Evolutionary conservation across 2,888 invertebrate genomes (phyloP).

Genomic region (Andrena chrysosceles): DNA sequence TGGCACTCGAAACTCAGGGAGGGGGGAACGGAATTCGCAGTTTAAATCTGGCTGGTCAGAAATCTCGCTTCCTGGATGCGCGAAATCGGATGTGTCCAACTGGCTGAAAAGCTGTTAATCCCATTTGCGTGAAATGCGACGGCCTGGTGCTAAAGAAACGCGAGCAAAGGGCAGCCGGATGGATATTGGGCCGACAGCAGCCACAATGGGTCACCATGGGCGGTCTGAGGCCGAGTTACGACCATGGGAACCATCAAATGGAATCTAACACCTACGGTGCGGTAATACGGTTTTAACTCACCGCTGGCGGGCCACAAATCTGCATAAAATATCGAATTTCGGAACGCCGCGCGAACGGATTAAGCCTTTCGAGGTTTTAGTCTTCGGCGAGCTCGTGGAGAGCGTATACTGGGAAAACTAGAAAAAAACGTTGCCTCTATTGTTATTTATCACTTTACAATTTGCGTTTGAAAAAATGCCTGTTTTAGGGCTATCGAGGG

Average conservation of each 20-base stretch:
- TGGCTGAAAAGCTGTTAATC: constrained; percentile 32
- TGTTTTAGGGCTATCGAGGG: too few species aligned
- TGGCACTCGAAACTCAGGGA: not conserved
- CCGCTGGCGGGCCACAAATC: constrained; percentile 45
- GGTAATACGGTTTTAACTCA: constrained; percentile 61
- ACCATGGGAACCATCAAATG: constrained; percentile 70
- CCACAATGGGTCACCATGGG: constrained; percentile 69
- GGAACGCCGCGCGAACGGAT: constrained; percentile 38
- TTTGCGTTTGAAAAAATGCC: too few species aligned
- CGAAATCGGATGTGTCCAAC: constrained; percentile 3
- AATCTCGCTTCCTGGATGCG: not conserved
- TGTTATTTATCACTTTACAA: too few species aligned
- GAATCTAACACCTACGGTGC: constrained; percentile 72
- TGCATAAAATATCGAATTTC: constrained; percentile 63
- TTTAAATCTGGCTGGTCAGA: not conserved
- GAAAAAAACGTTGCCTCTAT: too few species aligned
- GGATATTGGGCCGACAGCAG: constrained; percentile 50
- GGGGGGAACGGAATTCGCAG: not conserved
- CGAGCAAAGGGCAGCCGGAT: constrained; percentile 28
- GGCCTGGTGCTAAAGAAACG: constrained; percentile 29
- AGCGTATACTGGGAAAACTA: too few species aligned
- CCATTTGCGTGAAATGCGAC: constrained; percentile 26
- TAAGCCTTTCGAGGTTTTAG: constrained; percentile 23
- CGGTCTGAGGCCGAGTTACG: constrained; percentile 62
- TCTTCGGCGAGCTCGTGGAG: not conserved